Evolutionary conservation across 64 coral and sea anemone genomes (phyloP).

Genomic region (Actinia tenebrosa): DNA sequence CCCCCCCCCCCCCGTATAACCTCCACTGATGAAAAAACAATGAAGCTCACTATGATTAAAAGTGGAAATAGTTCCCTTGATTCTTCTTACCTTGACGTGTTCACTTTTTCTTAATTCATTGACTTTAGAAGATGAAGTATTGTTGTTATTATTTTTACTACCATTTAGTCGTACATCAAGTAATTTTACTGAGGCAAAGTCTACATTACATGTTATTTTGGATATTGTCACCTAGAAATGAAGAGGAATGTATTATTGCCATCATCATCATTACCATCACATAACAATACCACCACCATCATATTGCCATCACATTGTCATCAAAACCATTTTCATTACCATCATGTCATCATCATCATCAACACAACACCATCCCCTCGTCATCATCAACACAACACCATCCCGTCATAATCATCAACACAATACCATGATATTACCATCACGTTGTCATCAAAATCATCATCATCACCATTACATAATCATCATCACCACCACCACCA

Average conservation of each 20-base stretch:
- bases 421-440: too few species aligned
- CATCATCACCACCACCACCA: too few species aligned
- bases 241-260: neutral
- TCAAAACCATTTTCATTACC: too few species aligned
- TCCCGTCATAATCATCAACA: too few species aligned
- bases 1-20: neutral
- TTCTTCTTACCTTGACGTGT: neutral
- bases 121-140: neutral
- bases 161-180: slow-evolving; percentile 34
- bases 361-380: too few species aligned
- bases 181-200: slow-evolving; percentile 54
- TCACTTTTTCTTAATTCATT: neutral
- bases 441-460: too few species aligned
- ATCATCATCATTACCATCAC: too few species aligned
- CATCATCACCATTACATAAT: too few species aligned
- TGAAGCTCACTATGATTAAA: neutral
- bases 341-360: too few species aligned
- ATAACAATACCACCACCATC: neutral
- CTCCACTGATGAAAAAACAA: neutral
- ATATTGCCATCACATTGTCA: too few species aligned
- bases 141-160: slow-evolving; percentile 32
- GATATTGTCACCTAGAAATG: slow-evolving; percentile 73
- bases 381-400: too few species aligned
- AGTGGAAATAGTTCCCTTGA: neutral
- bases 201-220: slow-evolving; percentile 68